Evolutionary conservation across 2,888 invertebrate genomes (phyloP), one percentile per base, ranked within the genome.

Genomic region (Melieria crassipennis): DNA sequence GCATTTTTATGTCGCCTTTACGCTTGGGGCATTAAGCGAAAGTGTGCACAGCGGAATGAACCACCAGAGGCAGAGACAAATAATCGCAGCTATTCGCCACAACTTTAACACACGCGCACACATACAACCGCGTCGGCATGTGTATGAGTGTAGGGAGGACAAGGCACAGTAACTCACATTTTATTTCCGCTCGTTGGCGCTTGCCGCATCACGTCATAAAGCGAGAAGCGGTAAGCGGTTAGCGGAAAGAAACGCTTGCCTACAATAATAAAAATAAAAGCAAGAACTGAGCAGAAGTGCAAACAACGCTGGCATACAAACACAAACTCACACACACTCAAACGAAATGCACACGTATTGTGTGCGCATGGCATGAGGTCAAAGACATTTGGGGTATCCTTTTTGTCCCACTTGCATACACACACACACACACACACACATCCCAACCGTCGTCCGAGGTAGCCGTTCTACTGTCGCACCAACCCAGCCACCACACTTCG

Each of bases 351-450:
- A 55, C 45, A 56, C 13, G 42, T 42, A 42, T 60, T 11, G n/a
- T 42, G 11, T 16, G 61, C 60, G 52, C 60, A 45, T 52, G 42
- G 50, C 67, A 52, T 71, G 64, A 71, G 71, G 71, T 71, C 67
- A 67, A 71, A 71, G 71, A 71, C 71, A 67, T 71, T 71, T 68
- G 58, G 10, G 58, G 57, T 47, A 67, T 67, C 48, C 66, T 57
- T 43, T 57, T 56, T 62, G 62, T 63, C 52, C 71, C 57, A 71
- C 61, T 66, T 65, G 46, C 30, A 30, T 30, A 2, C 30, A 2
- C 30, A 1, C 1, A 1, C 3, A 10, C 50, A 43, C 60, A 10
- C n/a, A 67, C 52, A 52, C 48, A 67, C 47, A 11, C 66, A 47
- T 11, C 46, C 6, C 30, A 30, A 3, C 30, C 30, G 30, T 30